Evolutionary conservation across 1,140 invertebrate species (phyloP), one percentile per base, ranked within the genome.

Genomic region (Metopolophium dirhodum): DNA sequence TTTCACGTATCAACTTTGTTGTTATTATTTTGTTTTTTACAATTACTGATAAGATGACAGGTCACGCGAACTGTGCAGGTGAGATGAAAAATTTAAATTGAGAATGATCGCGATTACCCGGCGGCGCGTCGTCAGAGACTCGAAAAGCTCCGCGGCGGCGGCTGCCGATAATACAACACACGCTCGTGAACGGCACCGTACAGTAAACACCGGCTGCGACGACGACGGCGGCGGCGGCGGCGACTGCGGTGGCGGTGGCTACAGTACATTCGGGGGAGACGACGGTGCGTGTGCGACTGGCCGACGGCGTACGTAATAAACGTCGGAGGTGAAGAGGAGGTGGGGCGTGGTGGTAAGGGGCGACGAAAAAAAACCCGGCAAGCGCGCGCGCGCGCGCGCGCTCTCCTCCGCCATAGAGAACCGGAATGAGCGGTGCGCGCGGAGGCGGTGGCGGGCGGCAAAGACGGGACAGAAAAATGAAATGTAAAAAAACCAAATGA

Each of bases 221-320:
- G 51, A 51, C 49, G 49, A 51, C 49, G 49, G 22, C 51, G 51
- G 51, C 57, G 26, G 57, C 49, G 45, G n/a, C 77, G 77, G 90
- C 49, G 41, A 22, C 23, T 54, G 20, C 57, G 26, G 57, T 37
- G 45, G n/a, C 77, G 77, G 90, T 51, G 41, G n/a, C 23, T 54
- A 54, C 9, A 37, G 23, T 18, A 93, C 91, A 86, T 57, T 85
- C 68, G 77, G 91, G 91, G 91, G 49, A 86, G 91, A 93, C 91
- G 91, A 35, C 91, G 77, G 82, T 93, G 82, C 82, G 82, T 93
- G 91, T 93, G 77, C 91, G 91, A 93, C 91, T 93, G 91, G 77
- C 37, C 68, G 91, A 30, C 82, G 91, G 49, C 49, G 82, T 57
- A 85, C 77, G 85, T 86, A 54, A 93, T 37, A 86, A 54, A 57